Evolutionary conservation across 1,140 invertebrate species (phyloP).

Genomic region (Heliothis virescens): DNA sequence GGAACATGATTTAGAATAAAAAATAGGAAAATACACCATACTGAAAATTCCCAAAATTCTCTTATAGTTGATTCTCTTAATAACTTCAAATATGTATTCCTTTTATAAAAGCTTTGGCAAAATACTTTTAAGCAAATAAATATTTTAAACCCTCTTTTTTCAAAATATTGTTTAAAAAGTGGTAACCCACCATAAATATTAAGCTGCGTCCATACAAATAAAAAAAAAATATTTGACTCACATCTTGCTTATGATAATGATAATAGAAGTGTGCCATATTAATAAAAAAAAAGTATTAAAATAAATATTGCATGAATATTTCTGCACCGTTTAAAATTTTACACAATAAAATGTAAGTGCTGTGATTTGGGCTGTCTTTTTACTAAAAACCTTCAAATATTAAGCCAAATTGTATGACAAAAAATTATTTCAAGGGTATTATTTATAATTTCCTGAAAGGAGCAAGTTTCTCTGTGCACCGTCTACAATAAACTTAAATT

Average conservation of each 20-base stretch:
- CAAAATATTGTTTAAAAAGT: background rate
- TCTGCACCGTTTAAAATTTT: slow-evolving; percentile 42
- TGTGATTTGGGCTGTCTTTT: slow-evolving; percentile 42
- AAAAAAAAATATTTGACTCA: slow-evolving; percentile 9
- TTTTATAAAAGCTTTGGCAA: slow-evolving; percentile 34
- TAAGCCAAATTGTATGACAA: slow-evolving; percentile 1
- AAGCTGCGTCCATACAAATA: slow-evolving; percentile 13
- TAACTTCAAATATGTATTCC: background rate
- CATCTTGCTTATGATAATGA: slow-evolving; percentile 17
- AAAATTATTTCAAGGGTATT: slow-evolving; percentile 6
- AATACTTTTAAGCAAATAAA: slow-evolving; percentile 16
- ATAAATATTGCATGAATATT: slow-evolving; percentile 33
- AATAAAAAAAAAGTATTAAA: background rate
- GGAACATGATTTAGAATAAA: slow-evolving; percentile 8
- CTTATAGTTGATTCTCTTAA: too few relatives aligned
- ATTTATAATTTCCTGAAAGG: slow-evolving; percentile 16
- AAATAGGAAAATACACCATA: background rate
- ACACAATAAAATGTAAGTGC: slow-evolving; percentile 31
- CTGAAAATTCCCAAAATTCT: background rate
- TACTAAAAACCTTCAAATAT: slow-evolving; percentile 19
- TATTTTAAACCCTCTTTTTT: background rate
- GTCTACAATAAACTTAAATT: slow-evolving; percentile 50
- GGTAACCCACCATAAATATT: background rate
- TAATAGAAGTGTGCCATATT: slow-evolving; percentile 32
- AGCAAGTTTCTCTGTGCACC: slow-evolving; percentile 21